phyloP scores from a whole-genome alignment of 2,113 vertebrate species.

The Anser cygnoides region DNA sequence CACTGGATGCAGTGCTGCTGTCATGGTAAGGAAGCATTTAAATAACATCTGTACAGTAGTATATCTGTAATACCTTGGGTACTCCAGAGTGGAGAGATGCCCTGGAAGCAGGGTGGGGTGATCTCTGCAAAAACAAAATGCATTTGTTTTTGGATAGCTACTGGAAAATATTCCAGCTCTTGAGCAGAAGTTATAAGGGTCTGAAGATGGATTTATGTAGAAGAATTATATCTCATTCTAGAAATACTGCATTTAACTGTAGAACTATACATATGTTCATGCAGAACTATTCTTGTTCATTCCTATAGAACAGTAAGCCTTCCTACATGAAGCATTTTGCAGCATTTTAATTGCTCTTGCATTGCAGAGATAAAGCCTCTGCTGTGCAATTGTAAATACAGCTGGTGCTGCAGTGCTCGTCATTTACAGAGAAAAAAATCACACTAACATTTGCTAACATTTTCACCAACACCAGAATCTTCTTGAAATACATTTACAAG shows the following conservation, averaged over 20 bases:
- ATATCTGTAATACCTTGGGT: not conserved
- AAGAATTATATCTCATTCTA: not conserved
- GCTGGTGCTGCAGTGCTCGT: conserved; percentile 2
- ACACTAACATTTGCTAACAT: not conserved
- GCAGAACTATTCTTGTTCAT: not conserved
- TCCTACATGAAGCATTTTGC: not conserved
- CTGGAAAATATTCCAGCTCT: not conserved
- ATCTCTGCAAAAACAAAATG: not conserved
- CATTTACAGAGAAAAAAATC: not conserved
- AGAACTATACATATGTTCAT: not conserved
- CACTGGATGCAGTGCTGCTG: not conserved
- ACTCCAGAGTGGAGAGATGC: not conserved
- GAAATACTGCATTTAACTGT: not conserved
- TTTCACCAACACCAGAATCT: conserved; percentile 19
- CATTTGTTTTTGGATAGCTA: not conserved
- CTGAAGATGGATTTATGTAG: not conserved
- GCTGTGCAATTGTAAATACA: conserved; percentile 18
- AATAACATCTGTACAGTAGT: too few species aligned
- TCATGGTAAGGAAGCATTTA: not conserved
- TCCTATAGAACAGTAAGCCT: not conserved
- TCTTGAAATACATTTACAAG: not conserved
- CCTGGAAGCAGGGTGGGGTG: not conserved
- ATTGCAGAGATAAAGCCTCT: conserved; percentile 8
- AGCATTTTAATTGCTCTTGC: not conserved
- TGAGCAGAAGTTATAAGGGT: not conserved